Percentiles rank a stretch among this genome's conserved stretches.
These are phyloP conservation scores for Drosophila suboccidentalis DNA, from an alignment of 2,888 invertebrate species.

Conservation along the genomic window DNA sequence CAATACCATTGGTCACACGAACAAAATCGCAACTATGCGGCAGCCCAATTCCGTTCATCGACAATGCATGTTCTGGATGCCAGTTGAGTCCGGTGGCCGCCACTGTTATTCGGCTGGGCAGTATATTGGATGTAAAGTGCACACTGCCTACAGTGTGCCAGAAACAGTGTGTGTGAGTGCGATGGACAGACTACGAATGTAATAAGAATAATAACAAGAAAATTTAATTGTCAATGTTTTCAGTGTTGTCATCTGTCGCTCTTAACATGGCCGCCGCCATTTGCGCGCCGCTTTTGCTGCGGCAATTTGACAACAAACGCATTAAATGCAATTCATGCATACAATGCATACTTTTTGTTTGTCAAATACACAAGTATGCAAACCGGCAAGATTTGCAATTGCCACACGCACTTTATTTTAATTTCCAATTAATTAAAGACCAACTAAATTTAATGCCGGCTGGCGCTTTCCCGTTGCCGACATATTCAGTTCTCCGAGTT, in stretches of 20 bases:
- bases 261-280: constrained; percentile 14
- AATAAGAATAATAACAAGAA: background rate
- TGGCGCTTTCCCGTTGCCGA: constrained; percentile 21
- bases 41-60: constrained; percentile 29
- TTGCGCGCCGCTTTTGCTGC: constrained; percentile 40
- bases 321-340: background rate
- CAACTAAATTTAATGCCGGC: constrained; percentile 47
- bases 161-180: no score
- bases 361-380: background rate
- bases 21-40: constrained; percentile 10
- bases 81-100: constrained; percentile 45
- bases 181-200: background rate
- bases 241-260: background rate
- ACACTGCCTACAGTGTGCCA: constrained; percentile 53
- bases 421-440: background rate
- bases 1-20: constrained; percentile 31
- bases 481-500: background rate
- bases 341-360: background rate
- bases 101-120: constrained; percentile 39
- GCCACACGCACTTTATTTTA: constrained; percentile 19
- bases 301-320: constrained; percentile 2
- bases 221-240: background rate
- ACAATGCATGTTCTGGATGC: constrained; percentile 37
- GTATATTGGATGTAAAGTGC: constrained; percentile 50
- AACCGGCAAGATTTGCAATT: background rate